These are phyloP conservation scores for Nomada ruficornis DNA, from an alignment of 2,888 invertebrate species.

Conservation along the genomic window DNA sequence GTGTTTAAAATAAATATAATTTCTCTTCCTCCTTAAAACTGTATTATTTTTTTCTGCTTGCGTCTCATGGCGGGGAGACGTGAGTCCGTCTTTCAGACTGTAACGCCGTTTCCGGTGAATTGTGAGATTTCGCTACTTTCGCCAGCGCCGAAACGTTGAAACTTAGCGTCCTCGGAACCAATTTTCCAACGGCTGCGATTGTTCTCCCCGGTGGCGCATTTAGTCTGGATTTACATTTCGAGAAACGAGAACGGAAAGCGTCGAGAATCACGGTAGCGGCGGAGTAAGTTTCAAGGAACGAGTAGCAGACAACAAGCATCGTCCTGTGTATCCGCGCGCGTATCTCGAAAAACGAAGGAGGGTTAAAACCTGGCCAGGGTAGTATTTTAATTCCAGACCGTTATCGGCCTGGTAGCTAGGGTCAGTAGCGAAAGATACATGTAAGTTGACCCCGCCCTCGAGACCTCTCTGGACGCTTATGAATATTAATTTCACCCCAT, in stretches of 20 bases:
- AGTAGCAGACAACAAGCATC: constrained; percentile 36
- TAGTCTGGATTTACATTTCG: constrained; percentile 64
- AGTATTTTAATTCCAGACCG: constrained; percentile 83
- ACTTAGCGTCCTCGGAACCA: constrained; percentile 52
- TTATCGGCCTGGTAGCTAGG: constrained; percentile 81
- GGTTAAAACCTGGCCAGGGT: constrained; percentile 80
- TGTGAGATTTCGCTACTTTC: constrained; percentile 10
- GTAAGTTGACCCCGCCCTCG: constrained; percentile 84
- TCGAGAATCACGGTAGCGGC: constrained; percentile 15
- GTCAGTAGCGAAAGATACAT: constrained; percentile 84
- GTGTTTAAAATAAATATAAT: too few species aligned
- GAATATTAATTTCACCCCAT: constrained; percentile 83
- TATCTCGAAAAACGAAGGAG: constrained; percentile 75
- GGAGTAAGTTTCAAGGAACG: constrained; percentile 52
- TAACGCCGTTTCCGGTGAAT: background rate
- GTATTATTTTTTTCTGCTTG: background rate
- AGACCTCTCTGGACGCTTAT: constrained; percentile 84
- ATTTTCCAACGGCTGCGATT: constrained; percentile 49
- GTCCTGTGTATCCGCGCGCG: constrained; percentile 40
- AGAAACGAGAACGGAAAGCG: constrained; percentile 41
- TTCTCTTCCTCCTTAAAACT: background rate
- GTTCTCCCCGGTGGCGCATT: constrained; percentile 46
- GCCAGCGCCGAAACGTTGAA: constrained; percentile 21
- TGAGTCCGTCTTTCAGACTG: background rate
- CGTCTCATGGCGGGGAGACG: background rate